Conservation (phyloP, 2,888 invertebrate genomes). For the Pollenia amentaria region DNA sequence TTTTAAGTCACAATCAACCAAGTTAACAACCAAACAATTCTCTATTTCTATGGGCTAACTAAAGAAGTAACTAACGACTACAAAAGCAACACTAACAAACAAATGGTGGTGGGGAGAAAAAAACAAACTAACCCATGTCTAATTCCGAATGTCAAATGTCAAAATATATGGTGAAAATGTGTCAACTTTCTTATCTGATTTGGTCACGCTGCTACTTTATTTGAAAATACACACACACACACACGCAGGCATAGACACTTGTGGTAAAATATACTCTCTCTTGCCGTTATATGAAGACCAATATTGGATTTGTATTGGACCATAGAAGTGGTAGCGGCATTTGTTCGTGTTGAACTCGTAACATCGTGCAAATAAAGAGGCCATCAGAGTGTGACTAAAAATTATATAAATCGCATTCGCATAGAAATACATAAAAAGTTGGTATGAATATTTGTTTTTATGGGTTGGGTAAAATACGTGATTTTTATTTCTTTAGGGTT, state of each 20-base stretch:
- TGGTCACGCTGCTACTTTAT: constrained; percentile 84
- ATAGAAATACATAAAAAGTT: background rate
- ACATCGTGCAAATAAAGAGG: constrained; percentile 70
- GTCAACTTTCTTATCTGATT: constrained; percentile 84
- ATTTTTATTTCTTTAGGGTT: too few relatives aligned
- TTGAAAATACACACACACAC: constrained; percentile 46
- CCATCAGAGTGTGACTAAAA: constrained; percentile 69
- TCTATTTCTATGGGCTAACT: constrained; percentile 47
- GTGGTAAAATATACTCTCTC: background rate
- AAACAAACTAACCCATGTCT: constrained; percentile 77
- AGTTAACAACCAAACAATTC: constrained; percentile 49
- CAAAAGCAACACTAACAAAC: background rate
- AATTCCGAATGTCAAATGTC: constrained; percentile 84
- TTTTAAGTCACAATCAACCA: constrained; percentile 9
- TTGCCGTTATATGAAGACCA: constrained; percentile 29
- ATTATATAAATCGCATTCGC: constrained; percentile 41
- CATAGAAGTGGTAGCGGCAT: constrained; percentile 14
- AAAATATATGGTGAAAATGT: constrained; percentile 85
- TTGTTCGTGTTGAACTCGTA: constrained; percentile 63
- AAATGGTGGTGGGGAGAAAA: background rate
- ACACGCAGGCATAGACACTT: background rate
- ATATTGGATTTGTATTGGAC: constrained; percentile 18
- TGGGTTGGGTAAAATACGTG: background rate
- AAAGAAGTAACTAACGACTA: constrained; percentile 47
- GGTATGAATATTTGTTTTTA: background rate